phyloP scores from a whole-genome alignment of 1,140 invertebrate genomes.

The Varroa destructor region DNA sequence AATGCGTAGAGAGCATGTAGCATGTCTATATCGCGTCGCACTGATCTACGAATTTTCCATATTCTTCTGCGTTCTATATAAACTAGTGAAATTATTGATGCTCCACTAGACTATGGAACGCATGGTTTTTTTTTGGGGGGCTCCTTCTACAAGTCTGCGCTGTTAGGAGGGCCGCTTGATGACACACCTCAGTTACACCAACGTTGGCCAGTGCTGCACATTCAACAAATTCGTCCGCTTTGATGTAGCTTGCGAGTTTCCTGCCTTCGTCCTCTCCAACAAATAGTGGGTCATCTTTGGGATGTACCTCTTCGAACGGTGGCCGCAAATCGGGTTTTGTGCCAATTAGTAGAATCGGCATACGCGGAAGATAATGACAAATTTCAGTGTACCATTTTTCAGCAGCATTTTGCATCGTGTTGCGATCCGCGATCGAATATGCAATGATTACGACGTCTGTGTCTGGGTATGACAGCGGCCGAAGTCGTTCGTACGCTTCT shows the following conservation, averaged over 20 bases:
- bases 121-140: not conserved
- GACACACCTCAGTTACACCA: constrained; percentile 53
- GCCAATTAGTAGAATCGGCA: constrained; percentile 76
- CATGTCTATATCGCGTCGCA: too few relatives aligned
- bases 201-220: constrained; percentile 66
- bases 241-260: constrained; percentile 62
- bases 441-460: constrained; percentile 47
- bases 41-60: too few relatives aligned
- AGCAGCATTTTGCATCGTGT: constrained; percentile 43
- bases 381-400: constrained; percentile 46
- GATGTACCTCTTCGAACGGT: not conserved
- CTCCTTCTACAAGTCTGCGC: not conserved
- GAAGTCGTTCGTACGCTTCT: constrained; percentile 41
- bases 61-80: too few relatives aligned
- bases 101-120: not conserved
- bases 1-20: too few relatives aligned
- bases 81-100: too few relatives aligned
- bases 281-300: constrained; percentile 26
- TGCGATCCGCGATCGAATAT: constrained; percentile 39
- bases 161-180: not conserved
- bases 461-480: constrained; percentile 44
- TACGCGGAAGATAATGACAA: constrained; percentile 38
- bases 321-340: constrained; percentile 66
- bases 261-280: constrained; percentile 57
- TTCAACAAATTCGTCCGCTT: constrained; percentile 60